Evolutionary conservation across 2,113 vertebrate genomes (phyloP).

Genomic region (Dasyurus viverrinus): DNA sequence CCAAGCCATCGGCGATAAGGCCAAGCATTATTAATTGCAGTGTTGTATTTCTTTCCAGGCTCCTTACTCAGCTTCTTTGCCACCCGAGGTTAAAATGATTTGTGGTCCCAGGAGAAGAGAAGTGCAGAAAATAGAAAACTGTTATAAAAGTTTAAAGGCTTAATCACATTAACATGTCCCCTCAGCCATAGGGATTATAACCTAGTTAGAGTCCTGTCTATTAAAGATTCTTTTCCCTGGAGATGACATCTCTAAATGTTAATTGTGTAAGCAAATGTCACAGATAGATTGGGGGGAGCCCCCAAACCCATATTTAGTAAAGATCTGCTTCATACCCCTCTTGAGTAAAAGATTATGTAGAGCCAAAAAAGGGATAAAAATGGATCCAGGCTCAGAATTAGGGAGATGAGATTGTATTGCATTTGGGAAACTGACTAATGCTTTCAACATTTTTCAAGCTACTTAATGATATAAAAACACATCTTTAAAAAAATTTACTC

Average conservation of each 20-base stretch:
- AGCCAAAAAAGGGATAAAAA: neutral
- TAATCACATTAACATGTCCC: conserved; percentile 29
- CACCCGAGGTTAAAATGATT: neutral
- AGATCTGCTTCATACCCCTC: neutral
- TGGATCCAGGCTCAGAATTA: neutral
- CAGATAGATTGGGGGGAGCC: neutral
- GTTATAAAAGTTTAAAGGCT: neutral
- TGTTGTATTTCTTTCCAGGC: neutral
- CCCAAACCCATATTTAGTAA: neutral
- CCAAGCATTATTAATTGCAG: neutral
- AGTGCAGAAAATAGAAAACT: conserved; percentile 44
- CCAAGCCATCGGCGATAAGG: neutral
- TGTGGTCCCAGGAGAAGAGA: neutral
- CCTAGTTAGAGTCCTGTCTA: conserved; percentile 10
- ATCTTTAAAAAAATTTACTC: neutral
- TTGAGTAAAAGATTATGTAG: neutral
- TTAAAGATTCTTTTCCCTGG: neutral
- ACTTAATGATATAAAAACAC: neutral
- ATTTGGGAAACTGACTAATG: neutral
- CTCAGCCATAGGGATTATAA: conserved; percentile 24
- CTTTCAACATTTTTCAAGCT: neutral
- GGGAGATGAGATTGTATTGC: neutral
- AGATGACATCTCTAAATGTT: accelerated
- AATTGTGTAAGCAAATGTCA: neutral
- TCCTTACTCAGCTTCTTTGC: neutral